Base-by-base conservation (phyloP, 2,113 vertebrate species). In the Oxyura jamaicensis region DNA sequence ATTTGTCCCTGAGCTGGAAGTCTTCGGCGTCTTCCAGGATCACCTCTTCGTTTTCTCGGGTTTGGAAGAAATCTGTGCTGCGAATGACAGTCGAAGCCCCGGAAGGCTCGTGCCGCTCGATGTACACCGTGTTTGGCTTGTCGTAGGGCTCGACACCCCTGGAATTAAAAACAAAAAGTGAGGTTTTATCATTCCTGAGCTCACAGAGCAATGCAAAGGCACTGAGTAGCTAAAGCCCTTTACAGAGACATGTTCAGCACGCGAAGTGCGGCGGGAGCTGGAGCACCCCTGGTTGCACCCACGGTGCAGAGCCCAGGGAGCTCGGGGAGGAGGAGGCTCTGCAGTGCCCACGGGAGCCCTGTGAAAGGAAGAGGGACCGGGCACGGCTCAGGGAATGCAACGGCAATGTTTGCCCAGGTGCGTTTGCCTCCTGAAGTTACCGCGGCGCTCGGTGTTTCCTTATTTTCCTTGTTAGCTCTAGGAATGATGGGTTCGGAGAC, bases 41-140 rank as follows among this genome's bases (percentile, higher is more conserved):
- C 12, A 99, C 88, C 10, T 97, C 98, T 84, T 98, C 99, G 93
- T 99, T 99, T 93, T 99, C 98, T 29, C 98, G 97, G 55, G 98
- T 99, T 97, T 99, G 99, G 96, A 99, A 99, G 98, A 99, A 99
- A 96, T 99, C 99, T 0, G 98, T 99, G 96, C 99, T 99, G 96
- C 98, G 98, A 86, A 99, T 97, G 65, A 99, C 81, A 0, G 98
- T 99, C 6, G 99, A 99, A 36, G 98, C 97, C 4, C 99, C 99
- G 4, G 98, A 98, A 11, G 99, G 99, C 88, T 99, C 99, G 0
- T 99, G 98, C 14, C 99, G 98, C 95, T 99, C 99, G 18, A 99
- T 95, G 62, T 99, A 98, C 95, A 99, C 98, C 0, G 98, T 98
- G 25, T 96, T 98, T 5, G 98, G 98, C 41, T 98, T 97, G 95